phyloP scores from a whole-genome alignment of 2,113 vertebrate genomes.

The Columbina picui region DNA sequence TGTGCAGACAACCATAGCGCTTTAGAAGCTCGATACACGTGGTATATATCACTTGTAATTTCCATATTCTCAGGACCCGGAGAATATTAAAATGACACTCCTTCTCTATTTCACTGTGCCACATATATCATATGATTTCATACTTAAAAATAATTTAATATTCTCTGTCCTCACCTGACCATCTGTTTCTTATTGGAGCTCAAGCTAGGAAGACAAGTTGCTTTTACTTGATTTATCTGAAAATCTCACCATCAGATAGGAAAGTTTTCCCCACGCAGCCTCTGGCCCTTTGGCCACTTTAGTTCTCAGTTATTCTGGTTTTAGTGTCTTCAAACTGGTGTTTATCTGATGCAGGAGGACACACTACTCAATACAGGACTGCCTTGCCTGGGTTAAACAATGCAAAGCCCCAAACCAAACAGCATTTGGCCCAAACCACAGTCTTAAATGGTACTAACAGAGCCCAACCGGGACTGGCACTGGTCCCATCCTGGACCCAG shows the following conservation, averaged over 20 bases:
- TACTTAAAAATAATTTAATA: background rate
- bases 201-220: background rate
- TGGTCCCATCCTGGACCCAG: background rate
- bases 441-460: background rate
- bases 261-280: background rate
- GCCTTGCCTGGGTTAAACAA: background rate
- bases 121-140: background rate
- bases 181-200: background rate
- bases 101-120: background rate
- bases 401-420: background rate
- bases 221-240: background rate
- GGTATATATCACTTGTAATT: background rate
- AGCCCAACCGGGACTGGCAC: background rate
- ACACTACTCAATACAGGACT: background rate
- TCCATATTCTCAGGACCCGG: background rate
- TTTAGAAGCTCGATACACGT: background rate
- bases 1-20: background rate
- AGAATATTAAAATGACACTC: background rate
- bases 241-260: background rate
- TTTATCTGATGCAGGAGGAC: background rate
- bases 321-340: background rate
- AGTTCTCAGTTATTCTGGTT: background rate
- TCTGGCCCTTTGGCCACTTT: background rate
- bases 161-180: slow-evolving; percentile 28
- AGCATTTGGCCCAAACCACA: background rate